These are phyloP conservation scores for Diarsia mendica DNA, from an alignment of 2,888 invertebrate genomes.

Conservation along the genomic window DNA sequence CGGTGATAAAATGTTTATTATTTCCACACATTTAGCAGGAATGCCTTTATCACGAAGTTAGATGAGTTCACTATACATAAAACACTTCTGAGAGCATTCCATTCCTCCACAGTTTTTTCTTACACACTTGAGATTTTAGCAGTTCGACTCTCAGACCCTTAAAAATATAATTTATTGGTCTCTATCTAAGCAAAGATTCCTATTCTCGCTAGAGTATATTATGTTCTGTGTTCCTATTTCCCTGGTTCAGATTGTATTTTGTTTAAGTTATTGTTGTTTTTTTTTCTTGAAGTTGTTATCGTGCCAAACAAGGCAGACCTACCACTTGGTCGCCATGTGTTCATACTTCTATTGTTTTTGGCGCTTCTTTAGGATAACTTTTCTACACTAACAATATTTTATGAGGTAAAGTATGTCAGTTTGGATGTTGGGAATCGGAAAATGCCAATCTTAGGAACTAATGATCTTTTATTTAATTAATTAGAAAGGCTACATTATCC, in stretches of 20 bases:
- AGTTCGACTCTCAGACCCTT: neutral
- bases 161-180: neutral
- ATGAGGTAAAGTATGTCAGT: no score
- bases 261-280: neutral
- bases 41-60: no score
- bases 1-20: neutral
- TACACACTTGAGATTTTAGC: neutral
- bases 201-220: no score
- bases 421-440: no score
- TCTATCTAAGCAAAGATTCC: neutral
- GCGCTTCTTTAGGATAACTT: neutral
- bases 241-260: neutral
- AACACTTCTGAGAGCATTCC: neutral
- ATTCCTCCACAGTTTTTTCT: neutral
- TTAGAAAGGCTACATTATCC: no score
- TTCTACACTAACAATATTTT: neutral
- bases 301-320: neutral
- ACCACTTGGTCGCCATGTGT: slow-evolving; percentile 17
- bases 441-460: no score
- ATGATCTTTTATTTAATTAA: no score
- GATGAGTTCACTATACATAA: neutral
- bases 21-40: neutral
- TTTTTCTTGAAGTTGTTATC: neutral
- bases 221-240: no score
- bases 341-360: slow-evolving; percentile 1